Evolutionary conservation across 2,113 vertebrate species (phyloP), one percentile per base, ranked within the genome.

Genomic region (Malurus elegans): DNA sequence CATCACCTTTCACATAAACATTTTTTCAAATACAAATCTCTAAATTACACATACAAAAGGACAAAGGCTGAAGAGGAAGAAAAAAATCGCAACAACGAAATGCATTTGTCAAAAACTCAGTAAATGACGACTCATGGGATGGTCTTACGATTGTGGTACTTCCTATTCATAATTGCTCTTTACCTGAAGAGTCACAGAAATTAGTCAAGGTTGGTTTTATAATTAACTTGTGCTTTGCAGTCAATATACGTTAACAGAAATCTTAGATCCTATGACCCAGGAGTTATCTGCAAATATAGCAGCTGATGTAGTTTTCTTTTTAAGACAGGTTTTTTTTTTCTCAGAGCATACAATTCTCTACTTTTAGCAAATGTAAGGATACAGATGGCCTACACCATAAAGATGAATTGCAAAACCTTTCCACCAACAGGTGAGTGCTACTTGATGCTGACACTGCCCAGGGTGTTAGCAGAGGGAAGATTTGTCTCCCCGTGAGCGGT

Each of bases 401-500:
- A 29, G 29, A 74, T 10, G 13, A 15, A 71, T 4, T 18, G 26
- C 25, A 73, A 61, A 61, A 70, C 24, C 38, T 70, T 67, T 85
- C 60, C 56, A 18, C 28, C 18, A 34, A 54, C 25, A 44, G 18
- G 25, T 17, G 47, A 16, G 19, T 80, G 18, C 36, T 70, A 21
- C 47, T 40, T 28, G 18, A 66, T 26, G n/a, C 7, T 18, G 20
- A 69, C 10, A 69, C 10, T 38, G 44, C 18, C 42, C 18, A 58
- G 34, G 8, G 31, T 16, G 8, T 53, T 36, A 65, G 14, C 0
- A 0, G 9, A 85, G 12, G 28, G 3, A 66, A 47, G 45, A 79
- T 9, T 5, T 25, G 14, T 4, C 34, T 66, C 24, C 6, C 12
- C 29, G 38, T 4, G 6, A 34, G n/a, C 2, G 0, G 18, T 7